phyloP scores from a whole-genome alignment of 2,113 vertebrate genomes.

The Cheilinus undulatus region DNA sequence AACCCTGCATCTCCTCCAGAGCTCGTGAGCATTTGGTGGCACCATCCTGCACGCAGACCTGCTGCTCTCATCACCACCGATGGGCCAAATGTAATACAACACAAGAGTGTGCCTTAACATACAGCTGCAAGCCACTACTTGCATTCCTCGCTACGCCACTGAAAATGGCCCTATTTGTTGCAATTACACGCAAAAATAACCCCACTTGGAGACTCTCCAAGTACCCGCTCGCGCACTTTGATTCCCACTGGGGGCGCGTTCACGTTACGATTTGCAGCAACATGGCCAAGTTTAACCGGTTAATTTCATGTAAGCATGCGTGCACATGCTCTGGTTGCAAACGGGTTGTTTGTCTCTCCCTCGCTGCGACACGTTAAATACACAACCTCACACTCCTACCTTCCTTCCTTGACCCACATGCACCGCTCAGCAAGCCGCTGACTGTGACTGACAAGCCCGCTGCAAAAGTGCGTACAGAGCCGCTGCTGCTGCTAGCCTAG shows the following conservation, averaged over 20 bases:
- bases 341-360: slow-evolving; percentile 1
- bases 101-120: background rate
- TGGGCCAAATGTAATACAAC: background rate
- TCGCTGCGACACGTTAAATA: slow-evolving; percentile 4
- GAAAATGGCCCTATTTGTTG: slow-evolving; percentile 35
- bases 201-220: slow-evolving; percentile 46
- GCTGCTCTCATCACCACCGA: slow-evolving; percentile 3
- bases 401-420: slow-evolving; percentile 51
- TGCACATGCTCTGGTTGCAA: slow-evolving; percentile 15
- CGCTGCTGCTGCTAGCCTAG: slow-evolving; percentile 61
- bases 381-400: background rate
- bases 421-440: slow-evolving; percentile 33
- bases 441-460: slow-evolving; percentile 62
- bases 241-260: slow-evolving; percentile 49
- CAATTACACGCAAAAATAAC: slow-evolving; percentile 32
- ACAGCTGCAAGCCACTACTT: slow-evolving; percentile 19
- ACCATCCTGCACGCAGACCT: slow-evolving; percentile 33
- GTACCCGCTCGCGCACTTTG: slow-evolving; percentile 38
- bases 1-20: slow-evolving; percentile 45
- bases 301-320: background rate
- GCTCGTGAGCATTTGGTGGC: slow-evolving; percentile 22
- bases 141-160: slow-evolving; percentile 1
- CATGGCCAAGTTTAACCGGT: slow-evolving; percentile 53
- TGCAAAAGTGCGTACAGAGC: slow-evolving; percentile 69
- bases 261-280: slow-evolving; percentile 32